phyloP scores from a whole-genome alignment of 2,888 invertebrate genomes.

The Tachystola acroxantha region DNA sequence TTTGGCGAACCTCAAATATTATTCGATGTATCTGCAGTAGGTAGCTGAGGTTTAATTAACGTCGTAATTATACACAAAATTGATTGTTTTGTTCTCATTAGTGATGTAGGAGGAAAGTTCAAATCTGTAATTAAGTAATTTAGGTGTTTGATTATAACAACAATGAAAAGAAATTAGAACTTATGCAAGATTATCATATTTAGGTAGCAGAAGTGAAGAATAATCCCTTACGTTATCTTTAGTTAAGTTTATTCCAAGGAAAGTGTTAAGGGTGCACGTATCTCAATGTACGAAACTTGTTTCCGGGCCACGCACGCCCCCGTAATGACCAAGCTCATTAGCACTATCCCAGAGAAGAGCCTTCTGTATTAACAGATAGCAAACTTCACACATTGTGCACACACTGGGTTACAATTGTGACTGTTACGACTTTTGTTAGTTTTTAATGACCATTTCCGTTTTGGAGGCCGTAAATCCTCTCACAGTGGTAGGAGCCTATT shows the following conservation, averaged over 20 bases:
- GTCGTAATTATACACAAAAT: conserved; percentile 4
- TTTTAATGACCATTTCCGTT: not conserved
- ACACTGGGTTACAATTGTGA: not conserved
- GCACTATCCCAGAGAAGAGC: conserved; percentile 29
- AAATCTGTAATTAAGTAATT: too few species aligned
- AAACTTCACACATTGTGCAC: conserved; percentile 17
- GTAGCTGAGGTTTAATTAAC: conserved; percentile 4
- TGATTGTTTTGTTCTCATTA: conserved; percentile 12
- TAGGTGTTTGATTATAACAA: too few species aligned
- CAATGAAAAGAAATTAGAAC: too few species aligned
- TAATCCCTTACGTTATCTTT: too few species aligned
- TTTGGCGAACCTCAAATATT: conserved; percentile 1
- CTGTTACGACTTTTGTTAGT: not conserved
- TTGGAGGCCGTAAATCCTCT: not conserved
- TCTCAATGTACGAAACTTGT: conserved; percentile 22
- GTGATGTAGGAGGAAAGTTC: conserved; percentile 3
- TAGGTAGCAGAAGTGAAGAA: too few species aligned
- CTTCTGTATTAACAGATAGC: conserved; percentile 5
- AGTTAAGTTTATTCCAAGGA: conserved; percentile 15
- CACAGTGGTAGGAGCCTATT: too few species aligned
- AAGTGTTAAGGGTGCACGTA: conserved; percentile 12
- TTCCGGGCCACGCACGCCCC: conserved; percentile 34
- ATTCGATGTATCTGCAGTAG: conserved; percentile 6
- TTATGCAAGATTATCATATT: too few species aligned
- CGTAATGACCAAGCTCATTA: conserved; percentile 50